Base-by-base conservation (phyloP, 2,797 vertebrate species). In the Echiichthys vipera region DNA sequence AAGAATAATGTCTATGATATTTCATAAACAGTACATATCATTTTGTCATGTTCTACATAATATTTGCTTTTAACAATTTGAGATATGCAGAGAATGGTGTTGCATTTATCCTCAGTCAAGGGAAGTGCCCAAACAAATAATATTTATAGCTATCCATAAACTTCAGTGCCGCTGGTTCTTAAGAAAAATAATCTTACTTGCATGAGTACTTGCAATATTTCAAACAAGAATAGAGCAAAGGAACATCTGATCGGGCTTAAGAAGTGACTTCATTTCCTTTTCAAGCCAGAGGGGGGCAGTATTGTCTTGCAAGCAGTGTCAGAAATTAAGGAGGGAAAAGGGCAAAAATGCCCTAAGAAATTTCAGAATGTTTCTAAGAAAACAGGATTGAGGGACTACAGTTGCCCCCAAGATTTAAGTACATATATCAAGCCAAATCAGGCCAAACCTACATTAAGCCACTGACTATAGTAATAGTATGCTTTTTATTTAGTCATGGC, bases 201-300 rank as follows among this genome's bases (percentile, higher is more conserved):
- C 29, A 55, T 12, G 11, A 6, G n/a, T 5, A 17, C 15, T 18
- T n/a, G 20, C 22, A 57, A 22, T 14, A 9, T 13, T 20, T 20
- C 8, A 2, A 37, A 37, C 18, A 18, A 29, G 10, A 51, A n/a
- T 4, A 18, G 5, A 13, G 14, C 18, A 30, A 2, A 50, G 20
- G 11, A 29, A 47, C 27, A 42, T n/a, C 4, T 45, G 9, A 30
- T 24, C 46, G 17, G 12, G 40, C 22, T 30, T 2, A 14, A 20
- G 25, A n/a, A 29, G 5, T 40, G 1, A 50, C 2, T 63, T 34
- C 0, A 43, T 62, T 43, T 70, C 55, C 20, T 18, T 50, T 17
- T 47, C 2, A 30, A 27, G 3, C 69, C 88, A 83, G 53, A 73
- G 8, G 69, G 75, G 20, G 82, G 82, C 80, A 78, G 65, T 59